phyloP scores from a whole-genome alignment of 2,113 vertebrate species.

The Aythya baeri region DNA sequence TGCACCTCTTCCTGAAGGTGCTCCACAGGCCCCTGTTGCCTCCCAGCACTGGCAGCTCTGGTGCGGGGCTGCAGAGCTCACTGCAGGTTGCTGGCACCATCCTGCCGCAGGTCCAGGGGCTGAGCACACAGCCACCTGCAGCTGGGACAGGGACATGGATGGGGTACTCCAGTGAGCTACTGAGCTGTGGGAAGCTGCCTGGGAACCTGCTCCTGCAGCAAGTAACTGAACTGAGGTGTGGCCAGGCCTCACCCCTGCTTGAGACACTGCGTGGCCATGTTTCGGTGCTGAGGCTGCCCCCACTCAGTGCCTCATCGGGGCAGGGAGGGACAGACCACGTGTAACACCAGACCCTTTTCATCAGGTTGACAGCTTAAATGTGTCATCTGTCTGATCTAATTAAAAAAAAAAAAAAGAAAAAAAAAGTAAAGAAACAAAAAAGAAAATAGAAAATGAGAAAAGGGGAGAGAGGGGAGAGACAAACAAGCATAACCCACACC shows the following conservation, averaged over 20 bases:
- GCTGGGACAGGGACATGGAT: neutral
- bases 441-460: too few species aligned
- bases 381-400: neutral
- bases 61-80: neutral
- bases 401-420: neutral
- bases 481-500: neutral
- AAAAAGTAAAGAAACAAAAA: too few species aligned
- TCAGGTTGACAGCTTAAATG: neutral
- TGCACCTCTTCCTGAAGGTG: neutral
- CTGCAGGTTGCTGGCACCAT: neutral
- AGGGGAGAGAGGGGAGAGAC: neutral
- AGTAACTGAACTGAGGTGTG: conserved; percentile 41
- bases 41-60: neutral
- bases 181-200: neutral
- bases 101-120: neutral
- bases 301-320: neutral
- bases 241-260: conserved; percentile 41
- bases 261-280: neutral
- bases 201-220: conserved; percentile 27
- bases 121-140: rapidly evolving
- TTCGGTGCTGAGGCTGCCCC: neutral
- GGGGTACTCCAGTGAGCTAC: neutral
- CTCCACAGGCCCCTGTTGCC: neutral
- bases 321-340: neutral
- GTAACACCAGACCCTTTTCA: neutral